phyloP scores from a whole-genome alignment of 2,113 vertebrate species.

The Salminus brasiliensis region DNA sequence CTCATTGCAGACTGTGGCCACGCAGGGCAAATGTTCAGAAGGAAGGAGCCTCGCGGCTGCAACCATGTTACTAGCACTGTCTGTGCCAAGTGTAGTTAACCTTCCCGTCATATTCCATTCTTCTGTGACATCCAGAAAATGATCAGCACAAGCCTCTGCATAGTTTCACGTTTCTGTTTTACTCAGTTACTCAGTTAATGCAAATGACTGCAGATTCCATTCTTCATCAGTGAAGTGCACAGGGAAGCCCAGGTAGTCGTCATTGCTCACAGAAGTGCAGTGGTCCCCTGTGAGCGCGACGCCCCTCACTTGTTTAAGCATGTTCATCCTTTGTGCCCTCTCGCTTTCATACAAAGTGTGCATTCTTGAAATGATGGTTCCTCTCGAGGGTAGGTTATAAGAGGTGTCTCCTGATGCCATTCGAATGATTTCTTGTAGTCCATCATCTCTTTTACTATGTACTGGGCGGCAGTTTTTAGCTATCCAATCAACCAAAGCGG shows the following conservation, averaged over 20 bases:
- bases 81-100: neutral
- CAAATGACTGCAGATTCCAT: neutral
- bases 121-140: too few relatives aligned
- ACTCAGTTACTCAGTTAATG: too few relatives aligned
- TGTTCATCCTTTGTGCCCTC: slow-evolving; percentile 22
- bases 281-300: slow-evolving; percentile 3
- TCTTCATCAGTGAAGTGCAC: slow-evolving; percentile 37
- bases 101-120: too few relatives aligned
- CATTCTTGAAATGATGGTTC: slow-evolving; percentile 6
- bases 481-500: too few relatives aligned
- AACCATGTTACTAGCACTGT: slow-evolving; percentile 12
- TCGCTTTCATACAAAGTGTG: slow-evolving; percentile 17
- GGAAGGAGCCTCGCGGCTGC: neutral
- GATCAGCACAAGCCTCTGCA: too few relatives aligned
- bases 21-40: slow-evolving; percentile 17
- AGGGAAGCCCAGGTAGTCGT: slow-evolving; percentile 37
- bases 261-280: slow-evolving; percentile 16
- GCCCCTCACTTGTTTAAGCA: slow-evolving; percentile 19
- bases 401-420: too few relatives aligned
- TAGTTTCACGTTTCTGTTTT: too few relatives aligned
- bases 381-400: too few relatives aligned
- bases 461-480: too few relatives aligned
- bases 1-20: slow-evolving; percentile 53
- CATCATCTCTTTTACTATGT: too few relatives aligned
- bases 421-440: too few relatives aligned